Conservation (phyloP, 1,140 invertebrate genomes). For the Aphaenogaster ashmeadi region DNA sequence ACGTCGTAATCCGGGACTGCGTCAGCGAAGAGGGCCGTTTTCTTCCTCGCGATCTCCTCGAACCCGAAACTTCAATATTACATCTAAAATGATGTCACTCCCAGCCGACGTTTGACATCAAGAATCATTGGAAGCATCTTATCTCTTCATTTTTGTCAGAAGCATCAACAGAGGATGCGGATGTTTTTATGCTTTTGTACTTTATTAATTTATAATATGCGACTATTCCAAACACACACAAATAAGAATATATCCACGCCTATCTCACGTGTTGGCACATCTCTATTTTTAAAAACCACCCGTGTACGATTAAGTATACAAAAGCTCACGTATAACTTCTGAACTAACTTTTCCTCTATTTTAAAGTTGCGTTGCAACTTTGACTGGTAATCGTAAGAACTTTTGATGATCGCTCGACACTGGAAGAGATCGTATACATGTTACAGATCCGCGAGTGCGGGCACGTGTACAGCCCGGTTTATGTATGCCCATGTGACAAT, state of each 20-base stretch:
- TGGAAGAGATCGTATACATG: constrained; percentile 46
- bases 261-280: neutral
- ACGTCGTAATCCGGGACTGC: constrained; percentile 64
- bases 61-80: constrained; percentile 8
- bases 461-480: constrained; percentile 46
- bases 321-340: neutral
- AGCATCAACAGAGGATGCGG: neutral
- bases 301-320: neutral
- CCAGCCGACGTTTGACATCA: neutral
- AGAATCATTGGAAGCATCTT: neutral
- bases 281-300: neutral
- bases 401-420: constrained; percentile 29
- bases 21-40: constrained; percentile 41
- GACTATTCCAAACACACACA: neutral
- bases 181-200: neutral
- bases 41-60: constrained; percentile 16
- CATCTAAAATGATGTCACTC: neutral
- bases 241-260: too few relatives aligned
- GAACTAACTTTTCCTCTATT: neutral
- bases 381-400: constrained; percentile 38
- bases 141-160: neutral
- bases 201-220: neutral
- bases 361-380: constrained; percentile 5
- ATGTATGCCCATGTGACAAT: constrained; percentile 76
- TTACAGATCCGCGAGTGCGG: constrained; percentile 49